Percentiles rank a stretch among this genome's conserved stretches.
phyloP scores from a whole-genome alignment of 2,888 invertebrate genomes.

The Apoderus coryli region DNA sequence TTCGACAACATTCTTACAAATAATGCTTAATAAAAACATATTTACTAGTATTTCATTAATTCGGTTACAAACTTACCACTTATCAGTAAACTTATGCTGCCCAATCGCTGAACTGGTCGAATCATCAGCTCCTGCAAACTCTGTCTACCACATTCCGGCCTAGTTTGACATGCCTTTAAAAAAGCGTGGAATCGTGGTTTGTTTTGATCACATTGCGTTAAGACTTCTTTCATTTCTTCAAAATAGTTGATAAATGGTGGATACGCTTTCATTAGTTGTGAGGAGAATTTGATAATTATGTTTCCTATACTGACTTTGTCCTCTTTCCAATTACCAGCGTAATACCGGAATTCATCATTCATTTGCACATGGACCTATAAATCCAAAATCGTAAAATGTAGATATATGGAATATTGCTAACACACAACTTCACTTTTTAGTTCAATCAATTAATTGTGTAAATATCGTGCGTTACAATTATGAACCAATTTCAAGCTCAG shows the following conservation, averaged over 20 bases:
- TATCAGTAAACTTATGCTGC: constrained; percentile 87
- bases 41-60: no score
- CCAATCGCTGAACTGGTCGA: constrained; percentile 92
- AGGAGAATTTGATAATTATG: constrained; percentile 68
- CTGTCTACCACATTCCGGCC: constrained; percentile 92
- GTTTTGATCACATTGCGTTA: constrained; percentile 77
- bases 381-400: no score
- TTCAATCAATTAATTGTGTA: no score
- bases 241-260: constrained; percentile 98
- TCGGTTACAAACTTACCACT: constrained; percentile 69
- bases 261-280: constrained; percentile 84
- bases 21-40: no score
- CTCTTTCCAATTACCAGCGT: constrained; percentile 62
- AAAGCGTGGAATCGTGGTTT: constrained; percentile 97
- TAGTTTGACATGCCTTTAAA: constrained; percentile 86
- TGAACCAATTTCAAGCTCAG: no score
- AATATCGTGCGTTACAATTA: no score
- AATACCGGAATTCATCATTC: no score
- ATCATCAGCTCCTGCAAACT: constrained; percentile 92
- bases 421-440: no score
- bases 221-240: constrained; percentile 90
- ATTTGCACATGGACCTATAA: no score
- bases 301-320: constrained; percentile 64
- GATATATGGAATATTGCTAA: no score
- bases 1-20: no score